Evolutionary conservation across 2,797 vertebrate species (phyloP).

Genomic region (Bucorvus abyssinicus): DNA sequence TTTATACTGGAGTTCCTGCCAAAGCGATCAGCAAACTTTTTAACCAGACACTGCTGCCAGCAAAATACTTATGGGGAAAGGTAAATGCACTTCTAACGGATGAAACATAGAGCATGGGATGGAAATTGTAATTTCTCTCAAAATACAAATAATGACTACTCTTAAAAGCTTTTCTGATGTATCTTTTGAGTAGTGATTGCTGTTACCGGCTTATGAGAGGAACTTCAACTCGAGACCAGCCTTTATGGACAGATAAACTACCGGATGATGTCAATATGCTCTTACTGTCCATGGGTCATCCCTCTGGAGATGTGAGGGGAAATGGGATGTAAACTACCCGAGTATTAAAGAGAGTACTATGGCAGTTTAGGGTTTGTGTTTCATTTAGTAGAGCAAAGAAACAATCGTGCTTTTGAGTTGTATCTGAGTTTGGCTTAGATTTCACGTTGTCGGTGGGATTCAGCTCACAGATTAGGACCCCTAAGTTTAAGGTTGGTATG

Average conservation of each 20-base stretch:
- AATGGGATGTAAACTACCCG: background rate
- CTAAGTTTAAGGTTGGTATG: background rate
- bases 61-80: slow-evolving; percentile 85
- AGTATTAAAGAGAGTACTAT: background rate
- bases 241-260: background rate
- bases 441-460: background rate
- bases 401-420: background rate
- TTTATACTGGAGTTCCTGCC: slow-evolving; percentile 82
- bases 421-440: background rate
- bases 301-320: background rate
- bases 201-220: background rate
- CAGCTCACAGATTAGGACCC: background rate
- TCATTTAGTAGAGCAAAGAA: background rate
- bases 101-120: background rate
- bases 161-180: background rate
- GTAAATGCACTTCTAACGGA: slow-evolving; percentile 52
- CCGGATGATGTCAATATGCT: background rate
- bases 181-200: background rate
- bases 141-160: background rate
- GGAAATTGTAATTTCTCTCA: background rate
- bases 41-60: slow-evolving; percentile 87
- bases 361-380: background rate
- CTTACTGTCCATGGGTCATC: background rate
- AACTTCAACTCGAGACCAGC: background rate
- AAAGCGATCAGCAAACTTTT: slow-evolving; percentile 74